phyloP scores from a whole-genome alignment of 2,797 vertebrate genomes.

The Phoebastria nigripes region DNA sequence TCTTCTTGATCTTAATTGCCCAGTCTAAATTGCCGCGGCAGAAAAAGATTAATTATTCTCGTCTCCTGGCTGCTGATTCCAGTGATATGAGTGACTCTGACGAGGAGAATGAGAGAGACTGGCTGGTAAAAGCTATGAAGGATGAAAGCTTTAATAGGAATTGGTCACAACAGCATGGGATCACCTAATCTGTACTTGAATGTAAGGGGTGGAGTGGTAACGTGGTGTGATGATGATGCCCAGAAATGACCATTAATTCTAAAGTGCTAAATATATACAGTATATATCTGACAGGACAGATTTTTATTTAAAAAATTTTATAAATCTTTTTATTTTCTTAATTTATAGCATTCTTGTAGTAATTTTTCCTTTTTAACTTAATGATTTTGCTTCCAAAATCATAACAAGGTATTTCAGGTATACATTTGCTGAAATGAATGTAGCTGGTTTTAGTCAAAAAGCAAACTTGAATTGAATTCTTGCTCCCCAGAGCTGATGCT shows the following conservation, averaged over 20 bases:
- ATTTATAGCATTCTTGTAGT: not conserved
- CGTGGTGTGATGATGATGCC: not conserved
- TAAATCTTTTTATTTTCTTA: slow-evolving; percentile 12
- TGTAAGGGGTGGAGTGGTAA: not conserved
- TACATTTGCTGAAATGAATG: not conserved
- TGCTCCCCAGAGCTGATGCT: not conserved
- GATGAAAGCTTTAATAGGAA: slow-evolving; percentile 72
- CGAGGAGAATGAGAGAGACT: slow-evolving; percentile 84
- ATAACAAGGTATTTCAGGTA: not conserved
- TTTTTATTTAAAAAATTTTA: not conserved
- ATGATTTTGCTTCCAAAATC: not conserved
- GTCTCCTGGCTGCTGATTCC: slow-evolving; percentile 80
- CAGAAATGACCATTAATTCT: not conserved
- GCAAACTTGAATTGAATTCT: not conserved
- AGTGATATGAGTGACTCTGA: slow-evolving; percentile 87
- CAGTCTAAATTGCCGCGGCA: slow-evolving; percentile 81
- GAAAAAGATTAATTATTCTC: slow-evolving; percentile 86
- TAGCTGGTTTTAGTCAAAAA: not conserved
- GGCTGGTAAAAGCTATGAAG: slow-evolving; percentile 87
- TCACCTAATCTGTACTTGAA: not conserved
- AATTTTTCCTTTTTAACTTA: not conserved
- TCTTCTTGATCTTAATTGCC: slow-evolving; percentile 73
- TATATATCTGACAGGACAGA: not conserved
- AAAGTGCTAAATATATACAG: not conserved
- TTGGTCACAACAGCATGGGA: not conserved